Percentiles rank a stretch among this genome's conserved stretches.
Conservation (phyloP, 2,888 invertebrate genomes). For the Nudaria mundana region DNA sequence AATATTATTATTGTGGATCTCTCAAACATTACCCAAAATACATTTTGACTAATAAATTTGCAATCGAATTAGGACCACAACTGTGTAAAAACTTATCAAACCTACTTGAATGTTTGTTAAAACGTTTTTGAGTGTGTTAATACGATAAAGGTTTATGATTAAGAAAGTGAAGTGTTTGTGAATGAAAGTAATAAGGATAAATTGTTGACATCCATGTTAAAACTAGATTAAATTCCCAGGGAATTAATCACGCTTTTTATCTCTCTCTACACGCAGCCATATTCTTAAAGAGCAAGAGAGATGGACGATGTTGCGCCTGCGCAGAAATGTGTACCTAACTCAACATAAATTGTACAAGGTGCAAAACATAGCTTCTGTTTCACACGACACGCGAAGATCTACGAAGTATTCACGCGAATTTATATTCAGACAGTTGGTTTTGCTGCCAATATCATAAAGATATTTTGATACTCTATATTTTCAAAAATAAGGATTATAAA, state of each 20-base stretch:
- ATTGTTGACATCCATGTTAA: too few species aligned
- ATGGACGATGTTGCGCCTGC: conserved; percentile 16
- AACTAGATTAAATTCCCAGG: conserved; percentile 32
- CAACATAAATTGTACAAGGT: conserved; percentile 27
- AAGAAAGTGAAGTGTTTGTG: too few species aligned
- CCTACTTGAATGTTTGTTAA: too few species aligned
- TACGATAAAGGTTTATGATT: too few species aligned
- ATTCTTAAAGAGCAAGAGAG: conserved; percentile 9
- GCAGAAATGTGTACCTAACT: conserved; percentile 23
- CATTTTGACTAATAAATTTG: too few species aligned
- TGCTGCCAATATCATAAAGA: not conserved
- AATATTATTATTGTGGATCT: too few species aligned
- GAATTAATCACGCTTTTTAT: conserved; percentile 23
- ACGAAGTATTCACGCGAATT: conserved; percentile 13
- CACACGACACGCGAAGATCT: conserved; percentile 17
- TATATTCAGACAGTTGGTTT: conserved; percentile 6
- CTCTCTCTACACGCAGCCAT: not conserved
- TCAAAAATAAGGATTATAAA: too few species aligned
- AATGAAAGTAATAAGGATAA: too few species aligned
- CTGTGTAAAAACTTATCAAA: too few species aligned
- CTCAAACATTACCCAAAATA: too few species aligned
- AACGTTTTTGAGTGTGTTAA: too few species aligned
- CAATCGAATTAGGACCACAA: too few species aligned
- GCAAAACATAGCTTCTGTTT: conserved; percentile 26
- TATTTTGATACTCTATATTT: not conserved